A percentile compares a stretch with the other conserved stretches of the same genome.
Evolutionary conservation across 92 coral and sea anemone genomes (phyloP).

Genomic region (Epizoanthus rinbou): DNA sequence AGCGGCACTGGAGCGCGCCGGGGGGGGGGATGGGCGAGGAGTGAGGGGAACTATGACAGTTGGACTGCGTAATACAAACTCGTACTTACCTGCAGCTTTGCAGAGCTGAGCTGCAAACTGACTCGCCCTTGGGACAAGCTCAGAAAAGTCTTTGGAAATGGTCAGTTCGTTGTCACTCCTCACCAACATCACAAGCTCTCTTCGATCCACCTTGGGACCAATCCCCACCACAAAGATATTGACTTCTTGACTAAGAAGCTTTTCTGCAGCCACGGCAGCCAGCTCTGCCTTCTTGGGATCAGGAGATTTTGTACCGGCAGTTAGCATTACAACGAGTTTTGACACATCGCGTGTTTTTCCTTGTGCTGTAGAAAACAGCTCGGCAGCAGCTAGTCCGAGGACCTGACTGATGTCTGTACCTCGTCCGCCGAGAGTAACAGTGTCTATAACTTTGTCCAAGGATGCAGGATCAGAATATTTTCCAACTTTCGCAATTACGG

Average conservation of each 20-base stretch:
- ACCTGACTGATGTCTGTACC: slow-evolving; percentile 3
- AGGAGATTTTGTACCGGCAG: slow-evolving; percentile 5
- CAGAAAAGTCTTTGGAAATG: slow-evolving; percentile 12
- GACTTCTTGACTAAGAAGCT: slow-evolving; percentile 1
- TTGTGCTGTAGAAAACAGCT: background rate
- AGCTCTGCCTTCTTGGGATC: background rate
- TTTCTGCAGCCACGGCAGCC: slow-evolving; percentile 13
- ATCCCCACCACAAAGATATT: background rate
- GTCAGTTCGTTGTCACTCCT: background rate
- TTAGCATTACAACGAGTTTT: background rate
- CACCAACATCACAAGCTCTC: background rate
- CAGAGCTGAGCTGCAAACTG: slow-evolving; percentile 5
- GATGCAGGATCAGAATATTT: slow-evolving; percentile 1
- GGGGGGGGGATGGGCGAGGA: no score
- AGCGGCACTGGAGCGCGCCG: no score
- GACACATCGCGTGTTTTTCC: slow-evolving; percentile 1
- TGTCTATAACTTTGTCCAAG: background rate
- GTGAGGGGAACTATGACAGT: no score
- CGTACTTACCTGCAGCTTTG: slow-evolving; percentile 11
- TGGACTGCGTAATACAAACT: no score
- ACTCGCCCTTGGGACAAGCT: slow-evolving; percentile 22
- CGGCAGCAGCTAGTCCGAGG: background rate
- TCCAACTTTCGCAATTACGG: slow-evolving; percentile 4
- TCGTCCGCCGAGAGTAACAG: slow-evolving; percentile 7
- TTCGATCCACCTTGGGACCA: slow-evolving; percentile 7